Evolutionary conservation across 23 tunicate genomes (phyloP), one percentile per base, ranked within the genome.

Genomic region (Ciona savignyi): DNA sequence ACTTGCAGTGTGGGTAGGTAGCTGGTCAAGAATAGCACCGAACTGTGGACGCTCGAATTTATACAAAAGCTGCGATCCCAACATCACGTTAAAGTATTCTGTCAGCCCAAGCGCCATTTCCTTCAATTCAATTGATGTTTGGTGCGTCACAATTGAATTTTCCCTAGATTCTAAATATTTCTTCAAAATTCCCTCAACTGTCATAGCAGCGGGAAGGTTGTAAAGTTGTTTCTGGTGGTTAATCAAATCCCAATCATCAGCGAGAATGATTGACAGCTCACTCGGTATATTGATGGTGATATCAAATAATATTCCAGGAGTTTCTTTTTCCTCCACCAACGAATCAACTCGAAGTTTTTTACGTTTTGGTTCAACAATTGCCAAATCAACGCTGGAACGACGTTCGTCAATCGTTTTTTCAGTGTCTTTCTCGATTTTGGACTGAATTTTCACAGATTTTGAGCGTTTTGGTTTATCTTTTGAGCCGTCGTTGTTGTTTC

Each of bases 31-130:
- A 27, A 90, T 79, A 26, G 83, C 97, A 35, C 86, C 86, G 67
- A 80, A 90, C 70, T 90, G 97, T 24, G 89, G 97, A 20, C 97
- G 74, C 64, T 90, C 97, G 77, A 90, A 90, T 42, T 90, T 90
- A 74, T 83, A 90, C 42, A 90, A 48, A 2, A 90, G 83, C 26
- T 83, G 89, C 25, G 86, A 78, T 21, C 97, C 97, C 63, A 90
- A 33, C 79, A 79, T 79, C 4, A 83, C 89, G 79, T 90, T 90
- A 65, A 90, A 90, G 60, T 79, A 83, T 51, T 90, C 97, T 30
- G 79, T 81, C 27, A 90, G 32, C n/a, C 90, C 97, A 2, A 66
- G 51, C 11, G 83, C 71, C 68, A 78, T 78, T 68, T 88, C 84
- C 56, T 71, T 77, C 4, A 82, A 32, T 15, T 31, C 65, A 6